Evolutionary conservation across 2,113 vertebrate genomes (phyloP).

Genomic region (Echinops telfairi): DNA sequence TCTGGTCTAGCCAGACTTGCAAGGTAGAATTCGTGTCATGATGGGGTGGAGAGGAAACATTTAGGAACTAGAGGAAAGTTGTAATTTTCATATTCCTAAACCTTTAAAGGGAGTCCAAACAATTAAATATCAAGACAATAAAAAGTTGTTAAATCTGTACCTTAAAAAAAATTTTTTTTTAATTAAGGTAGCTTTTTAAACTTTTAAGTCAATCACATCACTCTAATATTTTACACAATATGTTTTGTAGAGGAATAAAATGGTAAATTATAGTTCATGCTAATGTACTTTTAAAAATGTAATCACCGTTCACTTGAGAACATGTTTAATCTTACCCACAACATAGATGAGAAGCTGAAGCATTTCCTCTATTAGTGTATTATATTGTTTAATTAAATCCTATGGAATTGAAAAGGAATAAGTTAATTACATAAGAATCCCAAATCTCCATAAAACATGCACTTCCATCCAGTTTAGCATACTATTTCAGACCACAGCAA

Average conservation of each 20-base stretch:
- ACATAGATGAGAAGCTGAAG: constrained; percentile 95
- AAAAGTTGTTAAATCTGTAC: constrained; percentile 4
- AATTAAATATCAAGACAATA: constrained; percentile 45
- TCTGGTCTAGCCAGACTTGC: too few species aligned
- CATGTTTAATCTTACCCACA: constrained; percentile 88
- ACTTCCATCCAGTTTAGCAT: constrained; percentile 16
- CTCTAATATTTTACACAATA: neutral
- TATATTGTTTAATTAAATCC: constrained; percentile 95
- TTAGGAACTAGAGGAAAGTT: too few species aligned
- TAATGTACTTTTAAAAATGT: constrained; percentile 64
- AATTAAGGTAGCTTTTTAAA: constrained; percentile 38
- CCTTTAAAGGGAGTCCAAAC: neutral
- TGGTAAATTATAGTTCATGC: constrained; percentile 19
- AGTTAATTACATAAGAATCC: constrained; percentile 50
- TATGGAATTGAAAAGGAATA: constrained; percentile 82
- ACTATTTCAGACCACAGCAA: constrained; percentile 36
- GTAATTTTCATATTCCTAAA: neutral
- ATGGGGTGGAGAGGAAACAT: too few species aligned
- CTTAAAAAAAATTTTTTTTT: constrained; percentile 6
- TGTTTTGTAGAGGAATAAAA: constrained; percentile 22
- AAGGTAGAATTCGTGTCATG: too few species aligned
- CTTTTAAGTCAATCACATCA: constrained; percentile 14
- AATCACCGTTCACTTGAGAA: constrained; percentile 22
- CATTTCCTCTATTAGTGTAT: constrained; percentile 96
- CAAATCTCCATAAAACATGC: constrained; percentile 27